Evolutionary conservation across 2,113 vertebrate genomes (phyloP).

Genomic region (Lophochroa leadbeateri): DNA sequence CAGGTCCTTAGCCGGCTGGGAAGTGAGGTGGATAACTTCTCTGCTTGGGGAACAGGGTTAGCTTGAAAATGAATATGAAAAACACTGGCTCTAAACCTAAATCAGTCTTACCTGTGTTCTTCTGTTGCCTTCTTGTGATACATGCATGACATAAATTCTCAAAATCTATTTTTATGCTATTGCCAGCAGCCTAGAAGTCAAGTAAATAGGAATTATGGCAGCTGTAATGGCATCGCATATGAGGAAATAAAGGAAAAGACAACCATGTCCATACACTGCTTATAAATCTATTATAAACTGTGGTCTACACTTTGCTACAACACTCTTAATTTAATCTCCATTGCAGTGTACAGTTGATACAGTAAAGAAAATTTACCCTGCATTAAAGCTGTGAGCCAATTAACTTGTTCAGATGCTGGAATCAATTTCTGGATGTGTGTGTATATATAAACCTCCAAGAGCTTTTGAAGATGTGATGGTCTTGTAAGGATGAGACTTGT

Average conservation of each 20-base stretch:
- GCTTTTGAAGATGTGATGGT: background rate
- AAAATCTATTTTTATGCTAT: slow-evolving; percentile 77
- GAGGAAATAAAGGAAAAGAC: slow-evolving; percentile 68
- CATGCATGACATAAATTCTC: slow-evolving; percentile 79
- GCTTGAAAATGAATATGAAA: slow-evolving; percentile 41
- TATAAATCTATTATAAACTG: slow-evolving; percentile 74
- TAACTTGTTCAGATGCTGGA: background rate
- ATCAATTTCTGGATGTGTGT: background rate
- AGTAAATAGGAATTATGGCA: slow-evolving; percentile 78
- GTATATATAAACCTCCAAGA: background rate
- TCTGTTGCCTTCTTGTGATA: slow-evolving; percentile 68
- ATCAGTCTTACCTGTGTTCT: slow-evolving; percentile 71
- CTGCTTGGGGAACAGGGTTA: background rate
- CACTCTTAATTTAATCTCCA: slow-evolving; percentile 44
- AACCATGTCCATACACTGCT: slow-evolving; percentile 69
- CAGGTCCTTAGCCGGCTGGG: background rate
- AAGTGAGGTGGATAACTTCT: background rate
- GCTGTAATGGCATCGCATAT: slow-evolving; percentile 75
- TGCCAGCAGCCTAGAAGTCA: slow-evolving; percentile 74
- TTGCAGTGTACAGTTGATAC: slow-evolving; percentile 3
- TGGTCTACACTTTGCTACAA: slow-evolving; percentile 5
- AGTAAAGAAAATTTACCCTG: slow-evolving; percentile 28
- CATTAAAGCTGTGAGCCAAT: background rate
- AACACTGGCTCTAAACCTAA: slow-evolving; percentile 15
- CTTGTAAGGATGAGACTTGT: background rate